Conservation (phyloP, 1,140 invertebrate species). For the Bombus waltoni region DNA sequence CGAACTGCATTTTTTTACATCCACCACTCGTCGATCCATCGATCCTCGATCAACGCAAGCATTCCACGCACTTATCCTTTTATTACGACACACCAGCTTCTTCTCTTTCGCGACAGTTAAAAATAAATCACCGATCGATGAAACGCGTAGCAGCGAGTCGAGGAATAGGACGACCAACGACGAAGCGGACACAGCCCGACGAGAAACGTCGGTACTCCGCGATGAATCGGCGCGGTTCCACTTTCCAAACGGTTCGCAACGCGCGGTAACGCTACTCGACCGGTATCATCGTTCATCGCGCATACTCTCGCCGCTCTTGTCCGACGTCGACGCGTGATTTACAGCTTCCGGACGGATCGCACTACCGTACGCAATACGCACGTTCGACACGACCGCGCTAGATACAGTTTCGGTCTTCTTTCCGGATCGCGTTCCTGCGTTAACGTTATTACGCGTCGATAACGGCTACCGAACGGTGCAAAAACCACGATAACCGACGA, state of each 20-base stretch:
- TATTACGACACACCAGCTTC: background rate
- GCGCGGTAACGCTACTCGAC: slow-evolving; percentile 66
- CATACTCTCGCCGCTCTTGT: slow-evolving; percentile 58
- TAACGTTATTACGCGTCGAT: background rate
- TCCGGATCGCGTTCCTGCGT: background rate
- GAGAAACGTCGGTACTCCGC: background rate
- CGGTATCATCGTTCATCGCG: slow-evolving; percentile 56
- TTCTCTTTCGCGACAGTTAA: background rate
- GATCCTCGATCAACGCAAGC: background rate
- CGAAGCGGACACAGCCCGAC: background rate
- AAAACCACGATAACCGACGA: background rate
- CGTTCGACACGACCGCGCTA: background rate
- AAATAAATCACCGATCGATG: slow-evolving; percentile 24
- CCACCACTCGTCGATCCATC: background rate
- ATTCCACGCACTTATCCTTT: background rate
- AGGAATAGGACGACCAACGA: background rate
- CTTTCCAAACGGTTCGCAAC: slow-evolving; percentile 14
- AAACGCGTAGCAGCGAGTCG: background rate
- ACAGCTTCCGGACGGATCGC: slow-evolving; percentile 31
- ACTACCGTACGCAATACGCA: background rate
- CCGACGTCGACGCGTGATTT: slow-evolving; percentile 64
- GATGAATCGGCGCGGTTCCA: background rate
- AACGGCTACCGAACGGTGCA: background rate
- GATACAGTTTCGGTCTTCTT: no score
- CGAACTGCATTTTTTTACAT: slow-evolving; percentile 53